Evolutionary conservation across 2,888 invertebrate species (phyloP), one percentile per base, ranked within the genome.

Genomic region (Ligdia adustata): DNA sequence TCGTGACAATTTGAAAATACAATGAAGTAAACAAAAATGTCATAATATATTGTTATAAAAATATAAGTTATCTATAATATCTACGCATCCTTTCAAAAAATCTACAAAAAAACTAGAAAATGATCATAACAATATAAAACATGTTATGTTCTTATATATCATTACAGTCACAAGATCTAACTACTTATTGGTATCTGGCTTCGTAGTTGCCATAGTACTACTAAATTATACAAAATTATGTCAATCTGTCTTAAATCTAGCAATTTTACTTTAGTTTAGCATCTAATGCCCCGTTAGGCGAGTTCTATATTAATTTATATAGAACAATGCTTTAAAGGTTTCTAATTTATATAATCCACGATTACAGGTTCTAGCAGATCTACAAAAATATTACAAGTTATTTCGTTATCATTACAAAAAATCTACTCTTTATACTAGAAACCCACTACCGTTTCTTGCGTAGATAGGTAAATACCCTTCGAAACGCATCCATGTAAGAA

Each of bases 221-320:
- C 82, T 73, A 58, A 67, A 72, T 69, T 65, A 66, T 69, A 69
- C 64, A 76, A 75, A 67, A 69, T 66, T 71, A 72, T 77, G 66
- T 57, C 69, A 79, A 69, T 72, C 64, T 69, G 57, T 65, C 73
- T 69, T 66, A 68, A 61, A 72, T 72, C 79, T 79, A 79, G 78
- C 79, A 75, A 75, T 72, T 68, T 76, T 81, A 82, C 75, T 72
- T 72, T 63, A 70, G 57, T 78, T 82, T 90, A 90, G 90, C 88
- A 88, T 79, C 89, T 90, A 90, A 88, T 37, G 89, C 89, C 89
- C 89, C 89, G 88, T 87, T 89, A 89, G 84, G 73, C 79, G 79
- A 77, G 78, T 82, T 79, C 81, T 79, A 79, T 78, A 79, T 73
- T 66, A 62, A 45, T 64, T 68, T 71, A 72, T 79, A 82, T 84